A percentile compares a stretch with the other conserved stretches of the same genome.
Conservation (phyloP, 2,888 invertebrate genomes). For the Oasisia sp. region DNA sequence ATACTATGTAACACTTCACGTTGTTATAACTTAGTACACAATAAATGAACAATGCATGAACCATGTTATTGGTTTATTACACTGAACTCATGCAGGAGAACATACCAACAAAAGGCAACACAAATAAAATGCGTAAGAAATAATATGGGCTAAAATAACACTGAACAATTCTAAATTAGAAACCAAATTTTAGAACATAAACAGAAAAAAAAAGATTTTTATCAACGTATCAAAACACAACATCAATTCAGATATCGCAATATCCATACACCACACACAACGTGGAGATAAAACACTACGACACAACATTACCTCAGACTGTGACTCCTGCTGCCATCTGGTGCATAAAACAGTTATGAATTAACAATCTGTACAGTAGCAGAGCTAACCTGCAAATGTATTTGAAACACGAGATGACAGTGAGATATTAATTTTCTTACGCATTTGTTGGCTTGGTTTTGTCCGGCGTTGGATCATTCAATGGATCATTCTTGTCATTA, state of each 20-base stretch:
- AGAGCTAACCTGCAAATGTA: background rate
- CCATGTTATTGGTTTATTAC: no score
- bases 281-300: background rate
- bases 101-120: background rate
- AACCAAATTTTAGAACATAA: background rate
- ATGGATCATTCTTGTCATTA: conserved; percentile 56
- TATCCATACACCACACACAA: background rate
- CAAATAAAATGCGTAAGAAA: background rate
- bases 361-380: background rate
- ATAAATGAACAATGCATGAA: no score
- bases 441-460: background rate
- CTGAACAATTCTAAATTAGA: no score
- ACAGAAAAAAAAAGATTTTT: background rate
- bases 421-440: background rate
- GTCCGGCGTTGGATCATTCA: conserved; percentile 62
- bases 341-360: background rate
- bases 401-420: background rate
- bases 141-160: background rate
- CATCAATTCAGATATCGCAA: background rate
- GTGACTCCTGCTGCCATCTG: background rate
- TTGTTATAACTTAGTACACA: no score
- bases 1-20: no score
- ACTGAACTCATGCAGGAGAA: background rate
- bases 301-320: background rate
- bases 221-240: background rate